Evolutionary conservation across 1,140 invertebrate species (phyloP).

Genomic region (Tetragonula clypearis): DNA sequence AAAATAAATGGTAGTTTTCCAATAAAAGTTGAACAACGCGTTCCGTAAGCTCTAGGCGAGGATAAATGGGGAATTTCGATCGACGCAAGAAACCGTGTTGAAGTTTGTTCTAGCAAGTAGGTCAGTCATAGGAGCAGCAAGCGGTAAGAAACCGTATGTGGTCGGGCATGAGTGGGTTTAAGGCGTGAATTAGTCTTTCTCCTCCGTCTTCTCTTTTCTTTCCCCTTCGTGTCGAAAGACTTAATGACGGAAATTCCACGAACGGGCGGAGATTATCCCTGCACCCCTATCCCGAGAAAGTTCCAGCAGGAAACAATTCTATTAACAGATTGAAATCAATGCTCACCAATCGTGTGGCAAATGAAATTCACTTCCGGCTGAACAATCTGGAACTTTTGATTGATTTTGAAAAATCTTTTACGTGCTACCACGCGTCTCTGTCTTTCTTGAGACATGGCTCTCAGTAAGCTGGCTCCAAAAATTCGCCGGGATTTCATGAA

Average conservation of each 20-base stretch:
- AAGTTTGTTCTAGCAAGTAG: not conserved
- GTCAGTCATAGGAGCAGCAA: not conserved
- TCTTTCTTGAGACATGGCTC: too few species aligned
- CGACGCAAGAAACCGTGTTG: not conserved
- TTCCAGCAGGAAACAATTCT: not conserved
- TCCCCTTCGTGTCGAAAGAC: not conserved
- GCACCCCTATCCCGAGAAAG: not conserved
- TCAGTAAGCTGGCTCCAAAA: not conserved
- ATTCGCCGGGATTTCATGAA: not conserved
- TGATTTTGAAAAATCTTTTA: not conserved
- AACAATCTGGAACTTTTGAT: not conserved
- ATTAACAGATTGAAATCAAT: constrained; percentile 19
- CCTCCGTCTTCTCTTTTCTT: not conserved
- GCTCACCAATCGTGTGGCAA: not conserved
- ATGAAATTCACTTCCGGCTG: not conserved
- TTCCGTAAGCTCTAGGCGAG: not conserved
- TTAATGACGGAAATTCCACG: constrained; percentile 20
- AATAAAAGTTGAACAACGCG: not conserved
- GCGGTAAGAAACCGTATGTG: not conserved
- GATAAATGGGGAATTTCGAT: not conserved
- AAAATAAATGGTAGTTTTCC: not conserved
- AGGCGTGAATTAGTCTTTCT: not conserved
- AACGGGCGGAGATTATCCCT: not conserved
- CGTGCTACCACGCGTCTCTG: too few species aligned
- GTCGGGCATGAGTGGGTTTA: not conserved